phyloP scores from a whole-genome alignment of 1,140 invertebrate genomes.

The Kradibia gibbosae region DNA sequence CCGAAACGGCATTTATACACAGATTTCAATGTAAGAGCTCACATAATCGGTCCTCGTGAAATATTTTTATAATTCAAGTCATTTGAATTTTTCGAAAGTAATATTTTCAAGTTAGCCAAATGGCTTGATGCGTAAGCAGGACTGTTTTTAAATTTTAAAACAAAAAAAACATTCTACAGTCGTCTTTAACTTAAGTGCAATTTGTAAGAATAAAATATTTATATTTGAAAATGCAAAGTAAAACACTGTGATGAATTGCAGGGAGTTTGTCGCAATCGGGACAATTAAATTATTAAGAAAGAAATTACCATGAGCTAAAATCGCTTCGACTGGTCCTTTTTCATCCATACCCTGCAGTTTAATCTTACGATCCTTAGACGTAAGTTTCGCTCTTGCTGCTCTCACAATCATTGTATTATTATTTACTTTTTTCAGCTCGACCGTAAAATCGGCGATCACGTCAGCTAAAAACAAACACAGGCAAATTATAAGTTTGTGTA shows the following conservation, averaged over 20 bases:
- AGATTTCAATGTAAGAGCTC: neutral
- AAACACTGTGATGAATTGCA: neutral
- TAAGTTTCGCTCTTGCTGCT: slow-evolving; percentile 65
- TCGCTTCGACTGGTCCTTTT: slow-evolving; percentile 62
- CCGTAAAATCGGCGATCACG: slow-evolving; percentile 65
- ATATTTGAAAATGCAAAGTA: neutral
- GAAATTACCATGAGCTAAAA: slow-evolving; percentile 63
- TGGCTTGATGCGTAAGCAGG: neutral
- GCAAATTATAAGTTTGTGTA: neutral
- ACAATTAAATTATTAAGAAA: neutral
- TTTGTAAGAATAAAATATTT: neutral
- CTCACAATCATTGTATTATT: slow-evolving; percentile 63
- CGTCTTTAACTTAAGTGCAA: neutral
- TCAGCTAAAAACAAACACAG: slow-evolving; percentile 57
- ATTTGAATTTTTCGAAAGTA: neutral
- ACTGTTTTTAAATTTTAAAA: neutral
- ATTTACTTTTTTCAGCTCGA: slow-evolving; percentile 65
- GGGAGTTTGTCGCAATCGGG: neutral
- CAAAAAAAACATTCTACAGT: neutral
- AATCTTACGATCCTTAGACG: slow-evolving; percentile 58
- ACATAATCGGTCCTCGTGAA: neutral
- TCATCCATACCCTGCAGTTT: slow-evolving; percentile 66
- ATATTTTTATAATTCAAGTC: neutral
- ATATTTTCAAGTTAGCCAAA: neutral
- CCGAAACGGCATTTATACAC: neutral